A percentile compares a stretch with the other conserved stretches of the same genome.
phyloP scores from a whole-genome alignment of 2,797 vertebrate species.

The Pachyuromys duprasi region DNA sequence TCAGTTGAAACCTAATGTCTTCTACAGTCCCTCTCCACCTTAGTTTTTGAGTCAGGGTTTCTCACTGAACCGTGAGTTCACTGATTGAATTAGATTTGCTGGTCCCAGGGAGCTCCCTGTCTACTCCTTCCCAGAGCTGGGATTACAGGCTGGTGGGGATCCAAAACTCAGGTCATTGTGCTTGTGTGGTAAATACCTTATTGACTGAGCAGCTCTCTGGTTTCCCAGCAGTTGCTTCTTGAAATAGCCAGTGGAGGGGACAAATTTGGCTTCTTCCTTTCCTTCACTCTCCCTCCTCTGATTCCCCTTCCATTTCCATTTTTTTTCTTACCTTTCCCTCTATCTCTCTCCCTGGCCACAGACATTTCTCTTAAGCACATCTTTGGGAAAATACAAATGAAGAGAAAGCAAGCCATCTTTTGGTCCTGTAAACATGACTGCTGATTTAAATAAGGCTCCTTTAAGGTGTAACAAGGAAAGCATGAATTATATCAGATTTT shows the following conservation, averaged over 20 bases:
- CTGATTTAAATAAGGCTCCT: slow-evolving; percentile 14
- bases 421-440: neutral
- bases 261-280: fast-evolving
- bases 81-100: neutral
- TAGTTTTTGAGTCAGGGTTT: neutral
- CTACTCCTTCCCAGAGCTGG: neutral
- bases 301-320: fast-evolving
- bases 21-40: neutral
- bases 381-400: slow-evolving; percentile 39
- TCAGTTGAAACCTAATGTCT: neutral
- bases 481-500: neutral
- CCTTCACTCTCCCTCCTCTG: too few relatives aligned
- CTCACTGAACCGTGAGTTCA: neutral
- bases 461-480: neutral
- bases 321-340: neutral
- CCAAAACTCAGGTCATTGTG: fast-evolving
- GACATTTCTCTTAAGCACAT: slow-evolving; percentile 11
- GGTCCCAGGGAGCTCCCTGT: neutral
- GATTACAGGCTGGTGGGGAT: neutral
- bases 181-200: neutral
- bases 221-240: neutral
- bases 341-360: neutral
- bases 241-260: neutral
- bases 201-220: neutral
- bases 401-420: neutral